Percentiles rank a stretch among this genome's conserved stretches.
Evolutionary conservation across 2,888 invertebrate genomes (phyloP).

Genomic region (Lepeophtheirus nordmannii): DNA sequence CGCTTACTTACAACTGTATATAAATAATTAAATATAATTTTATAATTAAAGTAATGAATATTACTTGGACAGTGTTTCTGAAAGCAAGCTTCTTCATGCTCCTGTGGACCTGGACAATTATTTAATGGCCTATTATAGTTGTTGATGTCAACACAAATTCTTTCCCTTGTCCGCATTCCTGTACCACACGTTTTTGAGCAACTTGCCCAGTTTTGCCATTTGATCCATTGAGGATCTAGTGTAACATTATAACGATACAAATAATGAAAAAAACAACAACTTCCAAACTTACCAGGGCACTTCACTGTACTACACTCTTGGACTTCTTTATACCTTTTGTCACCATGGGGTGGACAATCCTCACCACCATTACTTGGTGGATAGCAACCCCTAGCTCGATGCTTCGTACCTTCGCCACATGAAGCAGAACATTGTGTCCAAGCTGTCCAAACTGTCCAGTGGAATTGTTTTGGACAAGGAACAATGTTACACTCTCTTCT

Average conservation of each 20-base stretch:
- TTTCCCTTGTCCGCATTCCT: neutral
- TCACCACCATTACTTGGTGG: neutral
- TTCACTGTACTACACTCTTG: neutral
- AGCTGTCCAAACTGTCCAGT: constrained; percentile 9
- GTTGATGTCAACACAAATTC: constrained; percentile 7
- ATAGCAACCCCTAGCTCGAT: neutral
- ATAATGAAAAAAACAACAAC: neutral
- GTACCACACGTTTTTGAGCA: constrained; percentile 12
- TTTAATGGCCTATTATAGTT: neutral
- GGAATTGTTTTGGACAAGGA: constrained; percentile 8
- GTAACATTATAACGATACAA: neutral
- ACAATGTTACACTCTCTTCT: neutral
- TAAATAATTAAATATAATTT: too few species aligned
- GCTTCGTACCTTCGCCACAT: neutral
- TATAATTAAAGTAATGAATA: neutral
- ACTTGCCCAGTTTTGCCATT: constrained; percentile 3
- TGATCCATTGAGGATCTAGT: constrained; percentile 19
- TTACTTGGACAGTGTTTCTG: constrained; percentile 3
- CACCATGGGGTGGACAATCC: neutral
- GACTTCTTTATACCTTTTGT: constrained; percentile 5
- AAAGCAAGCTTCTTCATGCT: constrained; percentile 10
- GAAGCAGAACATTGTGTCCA: constrained; percentile 14
- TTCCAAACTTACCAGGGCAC: neutral
- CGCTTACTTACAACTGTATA: too few species aligned
- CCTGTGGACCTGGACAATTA: constrained; percentile 3